phyloP scores from a whole-genome alignment of 2,888 invertebrate species.

The Acanthosepion lycidas region DNA sequence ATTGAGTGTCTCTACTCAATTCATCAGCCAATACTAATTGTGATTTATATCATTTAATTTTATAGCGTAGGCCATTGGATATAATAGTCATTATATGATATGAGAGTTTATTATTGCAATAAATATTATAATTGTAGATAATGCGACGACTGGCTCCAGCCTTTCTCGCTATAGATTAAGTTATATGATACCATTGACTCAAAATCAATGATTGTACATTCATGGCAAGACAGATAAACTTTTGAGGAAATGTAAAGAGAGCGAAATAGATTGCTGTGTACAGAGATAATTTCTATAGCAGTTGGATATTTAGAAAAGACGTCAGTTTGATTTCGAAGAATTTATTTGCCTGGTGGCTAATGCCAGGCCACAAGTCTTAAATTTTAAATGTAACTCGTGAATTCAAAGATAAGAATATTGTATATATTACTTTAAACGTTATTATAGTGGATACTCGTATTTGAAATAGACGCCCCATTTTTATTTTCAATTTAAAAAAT shows the following conservation, averaged over 20 bases:
- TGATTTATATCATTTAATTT: not conserved
- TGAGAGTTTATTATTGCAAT: not conserved
- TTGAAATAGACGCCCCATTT: too few relatives aligned
- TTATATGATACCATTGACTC: not conserved
- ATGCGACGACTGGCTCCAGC: not conserved
- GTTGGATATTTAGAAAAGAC: not conserved
- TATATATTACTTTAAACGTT: too few relatives aligned
- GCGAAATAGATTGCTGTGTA: not conserved
- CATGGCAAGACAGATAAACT: not conserved
- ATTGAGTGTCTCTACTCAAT: not conserved
- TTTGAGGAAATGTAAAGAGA: not conserved
- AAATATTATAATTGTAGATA: conserved; percentile 21
- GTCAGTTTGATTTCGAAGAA: not conserved
- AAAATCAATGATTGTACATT: not conserved
- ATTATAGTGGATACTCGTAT: too few relatives aligned
- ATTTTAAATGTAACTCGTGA: too few relatives aligned
- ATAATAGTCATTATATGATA: not conserved
- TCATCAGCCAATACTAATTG: not conserved
- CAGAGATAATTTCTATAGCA: not conserved
- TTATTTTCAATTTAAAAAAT: too few relatives aligned
- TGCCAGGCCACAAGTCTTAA: too few relatives aligned
- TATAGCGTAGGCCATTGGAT: not conserved
- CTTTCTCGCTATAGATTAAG: not conserved
- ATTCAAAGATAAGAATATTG: too few relatives aligned
- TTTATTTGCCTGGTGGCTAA: not conserved